Percentiles rank a stretch among this genome's conserved stretches.
These are phyloP conservation scores for Nestor notabilis DNA, from an alignment of 2,113 vertebrate genomes.

Conservation along the genomic window DNA sequence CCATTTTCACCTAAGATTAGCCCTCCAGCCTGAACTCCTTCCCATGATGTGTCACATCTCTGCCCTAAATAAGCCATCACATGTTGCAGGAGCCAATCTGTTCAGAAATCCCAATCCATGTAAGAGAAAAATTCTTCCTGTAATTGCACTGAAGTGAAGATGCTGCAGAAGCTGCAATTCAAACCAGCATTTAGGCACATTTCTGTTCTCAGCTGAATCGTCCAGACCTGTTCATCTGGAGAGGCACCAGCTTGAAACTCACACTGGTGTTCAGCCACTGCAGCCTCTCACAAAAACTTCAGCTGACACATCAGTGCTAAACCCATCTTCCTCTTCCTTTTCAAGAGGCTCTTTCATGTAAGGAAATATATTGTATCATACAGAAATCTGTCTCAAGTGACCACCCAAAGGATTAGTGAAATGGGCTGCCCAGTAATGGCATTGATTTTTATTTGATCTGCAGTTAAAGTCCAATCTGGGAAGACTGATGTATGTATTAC, in stretches of 20 bases:
- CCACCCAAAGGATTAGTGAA: background rate
- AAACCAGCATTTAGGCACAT: background rate
- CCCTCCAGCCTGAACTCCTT: background rate
- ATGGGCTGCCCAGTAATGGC: background rate
- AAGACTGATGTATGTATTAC: background rate
- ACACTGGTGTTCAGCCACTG: background rate
- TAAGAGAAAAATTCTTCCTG: background rate
- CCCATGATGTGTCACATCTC: background rate
- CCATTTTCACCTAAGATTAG: background rate
- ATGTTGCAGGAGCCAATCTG: background rate
- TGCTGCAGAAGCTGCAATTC: background rate
- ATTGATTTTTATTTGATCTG: conserved; percentile 13
- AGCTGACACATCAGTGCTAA: background rate
- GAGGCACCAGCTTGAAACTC: background rate
- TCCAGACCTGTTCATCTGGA: background rate
- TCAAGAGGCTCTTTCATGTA: background rate
- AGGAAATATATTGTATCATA: background rate
- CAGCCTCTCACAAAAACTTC: background rate
- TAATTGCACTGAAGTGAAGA: background rate
- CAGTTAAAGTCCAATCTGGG: background rate
- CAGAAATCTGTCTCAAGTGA: background rate
- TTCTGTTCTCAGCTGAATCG: background rate
- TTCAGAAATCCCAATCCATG: background rate
- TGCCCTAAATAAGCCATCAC: background rate
- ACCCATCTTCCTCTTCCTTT: background rate